A percentile compares a stretch with the other conserved stretches of the same genome.
Conservation (phyloP, 2,888 invertebrate genomes). For the Charanyca ferruginea region DNA sequence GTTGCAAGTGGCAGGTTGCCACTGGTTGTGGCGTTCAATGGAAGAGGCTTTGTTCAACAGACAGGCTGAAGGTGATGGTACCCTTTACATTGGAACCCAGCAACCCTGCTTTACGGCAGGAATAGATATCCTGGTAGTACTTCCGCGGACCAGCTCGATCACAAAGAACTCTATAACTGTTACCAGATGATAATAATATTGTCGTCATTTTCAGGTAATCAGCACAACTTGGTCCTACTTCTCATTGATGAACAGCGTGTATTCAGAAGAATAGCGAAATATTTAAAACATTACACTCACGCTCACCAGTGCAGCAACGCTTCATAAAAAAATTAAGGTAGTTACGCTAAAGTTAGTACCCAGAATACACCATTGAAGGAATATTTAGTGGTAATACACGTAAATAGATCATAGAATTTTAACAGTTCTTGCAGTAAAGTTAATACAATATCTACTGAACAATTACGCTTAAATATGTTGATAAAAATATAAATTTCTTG, state of each 20-base stretch:
- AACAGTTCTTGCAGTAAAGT: neutral
- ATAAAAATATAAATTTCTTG: constrained; percentile 35
- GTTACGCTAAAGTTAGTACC: neutral
- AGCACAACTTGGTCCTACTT: constrained; percentile 73
- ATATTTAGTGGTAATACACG: neutral
- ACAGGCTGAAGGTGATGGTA: no score
- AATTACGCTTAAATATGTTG: constrained; percentile 19
- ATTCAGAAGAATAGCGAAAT: constrained; percentile 44
- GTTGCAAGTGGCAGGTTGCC: no score
- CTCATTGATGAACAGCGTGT: constrained; percentile 67
- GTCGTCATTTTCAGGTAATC: constrained; percentile 60
- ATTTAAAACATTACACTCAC: neutral
- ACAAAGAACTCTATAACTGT: no score
- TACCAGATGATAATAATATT: no score
- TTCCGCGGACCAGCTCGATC: no score
- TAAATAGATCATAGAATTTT: neutral
- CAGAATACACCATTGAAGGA: neutral
- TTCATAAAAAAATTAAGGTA: no score
- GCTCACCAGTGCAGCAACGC: no score
- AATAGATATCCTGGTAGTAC: no score
- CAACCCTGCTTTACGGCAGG: no score
- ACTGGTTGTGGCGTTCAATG: no score
- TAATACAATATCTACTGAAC: constrained; percentile 9
- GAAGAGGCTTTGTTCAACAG: no score
- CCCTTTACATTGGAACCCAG: no score